Base-by-base conservation (phyloP, 1,140 invertebrate species). In the Arctopsyche grandis region DNA sequence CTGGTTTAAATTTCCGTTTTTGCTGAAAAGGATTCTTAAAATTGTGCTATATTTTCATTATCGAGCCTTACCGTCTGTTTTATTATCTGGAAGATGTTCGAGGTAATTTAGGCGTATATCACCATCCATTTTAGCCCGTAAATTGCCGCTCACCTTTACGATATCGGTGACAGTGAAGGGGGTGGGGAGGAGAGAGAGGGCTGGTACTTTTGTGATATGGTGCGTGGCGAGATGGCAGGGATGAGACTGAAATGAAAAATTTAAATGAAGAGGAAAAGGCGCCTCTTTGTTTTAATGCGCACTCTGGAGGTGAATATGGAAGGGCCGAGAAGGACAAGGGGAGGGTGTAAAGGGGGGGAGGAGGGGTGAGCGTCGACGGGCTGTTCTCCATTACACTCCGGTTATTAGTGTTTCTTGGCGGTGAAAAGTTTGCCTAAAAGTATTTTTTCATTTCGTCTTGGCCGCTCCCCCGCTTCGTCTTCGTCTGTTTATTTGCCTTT, bases 361-460 rank as follows among this genome's bases (percentile, higher is more conserved):
- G 44, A 46, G 44, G 12, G 44, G 44, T 46, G 48, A 16, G 48
- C 12, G 48, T 12, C 19, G 22, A 66, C 10, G 16, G 14, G 10
- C 69, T 24, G 38, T 71, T 71, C 69, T 71, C 46, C 46, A 71
- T 71, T 71, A 46, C 69, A 19, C 38, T 16, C n/a, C 19, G n/a
- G 69, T 71, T 71, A 71, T 71, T 71, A 71, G 69, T 71, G 69
- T 71, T 71, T 71, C 38, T 71, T 46, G 29, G 63, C 63, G 63
- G 24, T 66, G 63, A 66, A 66, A 66, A 66, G 63, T 66, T 66
- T 24, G 63, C 63, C 63, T 66, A 22, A 66, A 66, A 66, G 63
- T 22, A 66, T 66, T 66, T 66, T 66, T 66, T 66, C 63, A 66
- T 29, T 60, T 60, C 56, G 56, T 66, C 48, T 52, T 52, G 10